Evolutionary conservation across 2,888 invertebrate species (phyloP).

Genomic region (Acronicta aceris): DNA sequence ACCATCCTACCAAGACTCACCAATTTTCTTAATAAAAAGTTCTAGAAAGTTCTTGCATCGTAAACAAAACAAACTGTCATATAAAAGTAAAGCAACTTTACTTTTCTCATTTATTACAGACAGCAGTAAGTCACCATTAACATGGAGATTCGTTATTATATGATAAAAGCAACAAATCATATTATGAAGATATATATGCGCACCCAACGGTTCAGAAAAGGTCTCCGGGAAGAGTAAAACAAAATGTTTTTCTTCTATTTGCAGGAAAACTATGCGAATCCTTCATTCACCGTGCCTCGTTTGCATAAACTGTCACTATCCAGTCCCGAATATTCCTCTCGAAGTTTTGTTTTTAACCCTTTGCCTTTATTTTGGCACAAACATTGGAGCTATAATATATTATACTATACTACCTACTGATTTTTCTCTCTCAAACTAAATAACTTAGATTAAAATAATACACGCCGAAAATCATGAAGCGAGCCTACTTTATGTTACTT

Average conservation of each 20-base stretch:
- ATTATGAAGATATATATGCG: slow-evolving; percentile 63
- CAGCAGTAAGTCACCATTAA: slow-evolving; percentile 44
- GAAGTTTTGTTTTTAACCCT: not conserved
- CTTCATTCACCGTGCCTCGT: slow-evolving; percentile 68
- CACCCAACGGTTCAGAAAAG: slow-evolving; percentile 67
- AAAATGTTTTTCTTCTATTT: slow-evolving; percentile 74
- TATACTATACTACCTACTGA: no score
- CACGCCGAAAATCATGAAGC: no score
- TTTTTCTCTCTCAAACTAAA: no score
- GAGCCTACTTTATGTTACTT: no score
- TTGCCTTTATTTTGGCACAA: no score
- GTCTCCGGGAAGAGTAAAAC: slow-evolving; percentile 68
- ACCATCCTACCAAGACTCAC: not conserved
- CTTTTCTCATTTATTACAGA: slow-evolving; percentile 39
- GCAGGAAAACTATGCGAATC: slow-evolving; percentile 72
- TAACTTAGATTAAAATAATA: no score
- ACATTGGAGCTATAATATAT: no score
- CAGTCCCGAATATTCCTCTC: not conserved
- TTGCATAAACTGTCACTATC: slow-evolving; percentile 43
- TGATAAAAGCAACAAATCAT: slow-evolving; percentile 68
- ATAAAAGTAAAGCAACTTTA: slow-evolving; percentile 17
- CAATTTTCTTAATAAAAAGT: not conserved
- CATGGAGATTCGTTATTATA: slow-evolving; percentile 43
- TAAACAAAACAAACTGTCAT: slow-evolving; percentile 20
- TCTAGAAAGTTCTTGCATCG: not conserved